phyloP scores from a whole-genome alignment of 2,888 invertebrate genomes.

The Sinohyriopsis cumingii region DNA sequence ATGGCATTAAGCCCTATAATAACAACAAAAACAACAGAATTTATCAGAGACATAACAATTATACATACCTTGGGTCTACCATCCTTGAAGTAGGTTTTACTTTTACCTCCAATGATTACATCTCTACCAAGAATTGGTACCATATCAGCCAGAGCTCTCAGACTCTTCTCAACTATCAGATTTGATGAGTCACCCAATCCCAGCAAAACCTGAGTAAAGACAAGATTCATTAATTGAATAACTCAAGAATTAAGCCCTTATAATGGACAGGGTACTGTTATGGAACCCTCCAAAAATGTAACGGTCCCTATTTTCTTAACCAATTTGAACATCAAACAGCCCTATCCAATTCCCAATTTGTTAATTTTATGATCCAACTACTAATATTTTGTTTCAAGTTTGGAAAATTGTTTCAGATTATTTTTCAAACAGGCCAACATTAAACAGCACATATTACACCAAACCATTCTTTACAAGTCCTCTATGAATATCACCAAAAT shows the following conservation, averaged over 20 bases:
- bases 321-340: too few species aligned
- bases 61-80: conserved; percentile 81
- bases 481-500: too few species aligned
- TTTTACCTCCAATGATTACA: conserved; percentile 84
- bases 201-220: conserved; percentile 78
- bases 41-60: too few species aligned
- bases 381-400: too few species aligned
- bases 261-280: background rate
- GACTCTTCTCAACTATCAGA: conserved; percentile 84
- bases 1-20: too few species aligned
- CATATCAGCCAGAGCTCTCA: conserved; percentile 86
- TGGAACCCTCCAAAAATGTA: background rate
- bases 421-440: too few species aligned
- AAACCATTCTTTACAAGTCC: too few species aligned
- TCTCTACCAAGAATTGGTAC: conserved; percentile 89
- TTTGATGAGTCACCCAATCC: conserved; percentile 92
- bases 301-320: background rate
- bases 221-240: background rate
- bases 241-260: background rate
- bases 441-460: too few species aligned
- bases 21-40: too few species aligned
- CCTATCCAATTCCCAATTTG: too few species aligned
- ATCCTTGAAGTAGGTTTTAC: conserved; percentile 87
- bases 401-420: too few species aligned
- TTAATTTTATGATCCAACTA: too few species aligned